Conservation (phyloP, 2,888 invertebrate species). For the Tachina grossa region DNA sequence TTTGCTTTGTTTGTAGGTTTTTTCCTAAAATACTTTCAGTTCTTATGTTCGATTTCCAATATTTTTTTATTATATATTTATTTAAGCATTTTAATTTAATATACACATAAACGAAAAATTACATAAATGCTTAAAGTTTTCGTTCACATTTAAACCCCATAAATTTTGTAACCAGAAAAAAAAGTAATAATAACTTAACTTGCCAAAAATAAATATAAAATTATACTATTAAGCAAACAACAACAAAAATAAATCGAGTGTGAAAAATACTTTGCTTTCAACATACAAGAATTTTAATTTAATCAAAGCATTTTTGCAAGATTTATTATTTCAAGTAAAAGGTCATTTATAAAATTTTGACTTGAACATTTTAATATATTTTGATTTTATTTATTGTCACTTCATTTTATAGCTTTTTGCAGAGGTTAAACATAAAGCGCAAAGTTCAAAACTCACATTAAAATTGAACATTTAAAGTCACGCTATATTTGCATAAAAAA, state of each 20-base stretch:
- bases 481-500: neutral
- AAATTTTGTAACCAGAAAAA: neutral
- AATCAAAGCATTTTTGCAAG: neutral
- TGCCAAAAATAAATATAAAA: conserved; percentile 15
- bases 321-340: neutral
- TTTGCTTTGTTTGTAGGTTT: too few species aligned
- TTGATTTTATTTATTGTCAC: neutral
- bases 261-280: neutral
- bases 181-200: neutral
- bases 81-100: too few species aligned
- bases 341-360: neutral
- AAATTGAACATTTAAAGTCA: neutral
- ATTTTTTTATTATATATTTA: too few species aligned
- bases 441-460: neutral
- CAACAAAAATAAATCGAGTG: neutral
- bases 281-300: neutral
- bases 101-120: too few species aligned
- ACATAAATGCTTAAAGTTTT: too few species aligned
- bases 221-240: neutral
- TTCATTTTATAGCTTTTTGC: neutral
- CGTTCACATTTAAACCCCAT: neutral
- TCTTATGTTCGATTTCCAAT: too few species aligned
- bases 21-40: too few species aligned
- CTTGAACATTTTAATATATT: neutral
- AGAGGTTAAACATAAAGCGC: neutral